Evolutionary conservation across 2,113 vertebrate species (phyloP).

Genomic region (Stictonetta naevosa): DNA sequence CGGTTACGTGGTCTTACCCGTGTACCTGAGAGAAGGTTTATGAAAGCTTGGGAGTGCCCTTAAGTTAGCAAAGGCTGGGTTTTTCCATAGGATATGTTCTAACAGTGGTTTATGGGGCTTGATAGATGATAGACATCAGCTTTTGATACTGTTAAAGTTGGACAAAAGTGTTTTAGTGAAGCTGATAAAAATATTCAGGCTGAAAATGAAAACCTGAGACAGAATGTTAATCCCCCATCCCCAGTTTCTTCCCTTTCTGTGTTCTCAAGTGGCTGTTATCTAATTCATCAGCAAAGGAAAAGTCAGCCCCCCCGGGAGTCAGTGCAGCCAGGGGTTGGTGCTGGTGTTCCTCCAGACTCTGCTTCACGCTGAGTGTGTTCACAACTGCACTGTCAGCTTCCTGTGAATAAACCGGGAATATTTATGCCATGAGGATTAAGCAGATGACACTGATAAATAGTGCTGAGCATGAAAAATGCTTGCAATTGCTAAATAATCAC

Average conservation of each 20-base stretch:
- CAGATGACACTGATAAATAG: not conserved
- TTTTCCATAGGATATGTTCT: not conserved
- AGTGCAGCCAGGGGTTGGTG: not conserved
- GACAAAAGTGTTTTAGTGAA: not conserved
- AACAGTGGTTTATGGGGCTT: not conserved
- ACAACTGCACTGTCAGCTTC: not conserved
- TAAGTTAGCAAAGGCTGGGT: not conserved
- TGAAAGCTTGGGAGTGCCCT: not conserved
- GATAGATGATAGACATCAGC: not conserved
- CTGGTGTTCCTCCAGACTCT: not conserved
- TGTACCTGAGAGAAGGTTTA: not conserved
- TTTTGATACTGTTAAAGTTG: not conserved
- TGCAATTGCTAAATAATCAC: not conserved
- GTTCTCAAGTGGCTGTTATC: accelerated
- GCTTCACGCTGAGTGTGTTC: not conserved
- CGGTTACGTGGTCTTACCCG: accelerated
- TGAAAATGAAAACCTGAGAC: not conserved
- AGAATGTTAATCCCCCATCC: accelerated
- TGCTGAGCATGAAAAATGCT: accelerated
- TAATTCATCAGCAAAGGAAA: not conserved
- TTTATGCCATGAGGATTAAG: not conserved
- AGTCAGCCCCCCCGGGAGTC: accelerated
- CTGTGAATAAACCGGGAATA: not conserved
- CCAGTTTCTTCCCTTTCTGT: not conserved
- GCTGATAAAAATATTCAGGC: not conserved